phyloP scores from a whole-genome alignment of 2,888 invertebrate species.

The Carterocephalus palaemon region DNA sequence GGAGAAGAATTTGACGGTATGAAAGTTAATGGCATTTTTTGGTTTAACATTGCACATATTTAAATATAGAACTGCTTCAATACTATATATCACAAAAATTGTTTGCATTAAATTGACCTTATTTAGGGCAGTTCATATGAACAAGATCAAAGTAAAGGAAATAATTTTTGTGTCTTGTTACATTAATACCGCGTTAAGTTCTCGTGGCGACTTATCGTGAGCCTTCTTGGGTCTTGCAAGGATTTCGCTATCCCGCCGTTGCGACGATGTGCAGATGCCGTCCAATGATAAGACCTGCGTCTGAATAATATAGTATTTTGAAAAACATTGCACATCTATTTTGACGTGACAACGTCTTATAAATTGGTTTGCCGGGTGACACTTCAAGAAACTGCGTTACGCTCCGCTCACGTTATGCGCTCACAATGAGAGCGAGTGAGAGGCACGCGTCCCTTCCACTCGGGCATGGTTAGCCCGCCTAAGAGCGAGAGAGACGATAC shows the following conservation, averaged over 20 bases:
- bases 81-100: conserved; percentile 59
- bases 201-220: conserved; percentile 40
- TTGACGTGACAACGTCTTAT: too few relatives aligned
- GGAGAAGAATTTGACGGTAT: conserved; percentile 61
- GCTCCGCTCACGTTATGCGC: too few relatives aligned
- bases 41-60: conserved; percentile 77
- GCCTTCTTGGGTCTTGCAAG: conserved; percentile 31
- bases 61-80: conserved; percentile 64
- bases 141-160: conserved; percentile 59
- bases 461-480: too few relatives aligned
- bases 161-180: conserved; percentile 57
- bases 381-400: too few relatives aligned
- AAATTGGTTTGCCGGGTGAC: too few relatives aligned
- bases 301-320: conserved; percentile 39
- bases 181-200: conserved; percentile 43
- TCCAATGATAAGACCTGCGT: conserved; percentile 56
- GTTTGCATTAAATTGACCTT: conserved; percentile 59
- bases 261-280: conserved; percentile 48
- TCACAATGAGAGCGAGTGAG: too few relatives aligned
- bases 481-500: too few relatives aligned
- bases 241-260: conserved; percentile 31
- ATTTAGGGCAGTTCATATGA: conserved; percentile 56
- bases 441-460: too few relatives aligned
- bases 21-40: conserved; percentile 74
- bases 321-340: too few relatives aligned